phyloP scores from a whole-genome alignment of 23 tunicate genomes.

The Halocynthia roretzi region DNA sequence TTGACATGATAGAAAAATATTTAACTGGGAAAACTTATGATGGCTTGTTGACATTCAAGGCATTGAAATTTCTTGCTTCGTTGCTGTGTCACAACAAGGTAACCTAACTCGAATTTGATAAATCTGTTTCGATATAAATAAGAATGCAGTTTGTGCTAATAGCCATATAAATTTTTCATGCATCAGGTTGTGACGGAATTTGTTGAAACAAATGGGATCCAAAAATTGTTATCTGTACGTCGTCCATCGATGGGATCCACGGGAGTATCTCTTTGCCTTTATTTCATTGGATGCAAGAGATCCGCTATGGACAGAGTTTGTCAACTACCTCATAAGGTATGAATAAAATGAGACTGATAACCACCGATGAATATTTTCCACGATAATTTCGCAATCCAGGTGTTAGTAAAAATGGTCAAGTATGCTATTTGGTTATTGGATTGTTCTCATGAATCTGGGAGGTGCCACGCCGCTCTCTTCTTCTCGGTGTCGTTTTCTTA shows the following conservation, averaged over 20 bases:
- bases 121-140: too few relatives aligned
- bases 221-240: conserved; percentile 46
- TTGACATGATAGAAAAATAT: conserved; percentile 49
- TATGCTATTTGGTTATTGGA: conserved; percentile 83
- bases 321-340: conserved; percentile 54
- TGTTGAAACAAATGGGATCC: conserved; percentile 62
- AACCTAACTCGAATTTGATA: neutral
- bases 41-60: conserved; percentile 55
- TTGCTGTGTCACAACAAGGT: conserved; percentile 83
- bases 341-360: neutral
- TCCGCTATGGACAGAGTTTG: conserved; percentile 89
- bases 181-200: conserved; percentile 60
- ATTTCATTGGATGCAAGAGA: conserved; percentile 72
- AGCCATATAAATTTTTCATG: neutral
- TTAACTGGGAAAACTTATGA: conserved; percentile 31
- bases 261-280: conserved; percentile 76
- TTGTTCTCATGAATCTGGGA: conserved; percentile 81
- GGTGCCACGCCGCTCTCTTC: conserved; percentile 75
- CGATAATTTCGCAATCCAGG: neutral
- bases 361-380: too few relatives aligned
- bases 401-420: conserved; percentile 41
- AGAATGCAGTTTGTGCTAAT: neutral
- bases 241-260: conserved; percentile 74
- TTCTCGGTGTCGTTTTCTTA: conserved; percentile 64
- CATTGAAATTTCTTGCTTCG: conserved; percentile 66